Percentiles rank a stretch among this genome's conserved stretches.
Conservation (phyloP, 2,888 invertebrate genomes). For the Philaethria dido region DNA sequence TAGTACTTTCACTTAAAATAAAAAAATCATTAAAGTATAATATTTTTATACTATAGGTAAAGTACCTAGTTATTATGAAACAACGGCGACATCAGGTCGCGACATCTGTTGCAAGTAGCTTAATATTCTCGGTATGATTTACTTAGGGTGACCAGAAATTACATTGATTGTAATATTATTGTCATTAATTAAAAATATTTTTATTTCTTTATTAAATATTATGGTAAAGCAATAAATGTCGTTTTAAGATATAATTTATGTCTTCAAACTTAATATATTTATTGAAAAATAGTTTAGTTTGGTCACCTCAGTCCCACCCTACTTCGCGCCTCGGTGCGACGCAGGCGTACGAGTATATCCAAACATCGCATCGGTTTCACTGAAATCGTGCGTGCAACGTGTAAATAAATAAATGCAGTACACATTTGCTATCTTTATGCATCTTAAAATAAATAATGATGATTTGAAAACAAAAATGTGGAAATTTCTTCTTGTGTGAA, state of each 20-base stretch:
- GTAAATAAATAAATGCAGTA: conserved; percentile 34
- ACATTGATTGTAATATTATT: neutral
- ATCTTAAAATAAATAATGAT: conserved; percentile 26
- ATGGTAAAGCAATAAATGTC: no score
- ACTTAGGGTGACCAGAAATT: conserved; percentile 11
- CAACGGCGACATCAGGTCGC: conserved; percentile 36
- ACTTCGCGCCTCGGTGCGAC: conserved; percentile 23
- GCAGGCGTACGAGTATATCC: conserved; percentile 33
- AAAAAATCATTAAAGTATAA: neutral
- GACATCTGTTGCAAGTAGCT: conserved; percentile 38
- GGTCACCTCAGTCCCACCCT: conserved; percentile 20
- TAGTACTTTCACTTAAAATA: neutral
- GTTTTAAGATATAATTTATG: no score
- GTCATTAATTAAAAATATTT: no score
- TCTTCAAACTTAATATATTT: no score
- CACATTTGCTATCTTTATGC: conserved; percentile 30
- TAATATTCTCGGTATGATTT: conserved; percentile 25
- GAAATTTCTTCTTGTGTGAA: conserved; percentile 1
- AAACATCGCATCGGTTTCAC: conserved; percentile 37
- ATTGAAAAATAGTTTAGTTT: neutral
- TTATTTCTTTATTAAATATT: no score
- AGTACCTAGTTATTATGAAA: conserved; percentile 35
- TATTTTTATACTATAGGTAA: neutral
- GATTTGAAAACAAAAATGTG: conserved; percentile 17
- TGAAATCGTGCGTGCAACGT: conserved; percentile 34